A percentile compares a stretch with the other conserved stretches of the same genome.
Conservation (phyloP, 1,140 invertebrate species). For the Acyrthosiphon pisum region DNA sequence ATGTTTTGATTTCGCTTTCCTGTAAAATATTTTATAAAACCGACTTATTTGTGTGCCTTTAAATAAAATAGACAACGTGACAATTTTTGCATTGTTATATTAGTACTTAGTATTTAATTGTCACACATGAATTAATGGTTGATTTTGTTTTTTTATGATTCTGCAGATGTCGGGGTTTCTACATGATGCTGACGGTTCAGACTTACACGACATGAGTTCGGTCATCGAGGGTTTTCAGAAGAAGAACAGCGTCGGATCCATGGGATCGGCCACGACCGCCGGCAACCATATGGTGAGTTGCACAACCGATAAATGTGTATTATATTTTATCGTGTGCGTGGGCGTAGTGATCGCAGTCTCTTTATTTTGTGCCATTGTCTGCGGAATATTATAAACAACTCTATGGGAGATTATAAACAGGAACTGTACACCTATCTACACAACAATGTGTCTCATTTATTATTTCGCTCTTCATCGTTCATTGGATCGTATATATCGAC, state of each 20-base stretch:
- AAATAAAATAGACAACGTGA: not conserved
- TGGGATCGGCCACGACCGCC: conserved; percentile 7
- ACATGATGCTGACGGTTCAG: conserved; percentile 30
- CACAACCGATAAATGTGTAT: conserved; percentile 58
- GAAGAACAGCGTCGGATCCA: conserved; percentile 58
- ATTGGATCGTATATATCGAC: not conserved
- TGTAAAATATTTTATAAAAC: not conserved
- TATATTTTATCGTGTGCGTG: not conserved
- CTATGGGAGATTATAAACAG: not conserved
- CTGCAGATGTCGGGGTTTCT: conserved; percentile 24
- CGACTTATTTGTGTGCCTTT: not conserved
- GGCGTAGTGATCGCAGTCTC: not conserved
- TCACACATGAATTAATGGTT: not conserved
- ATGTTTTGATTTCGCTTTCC: not conserved
- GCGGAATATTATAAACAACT: not conserved
- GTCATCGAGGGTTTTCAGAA: conserved; percentile 60
- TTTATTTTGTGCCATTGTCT: not conserved
- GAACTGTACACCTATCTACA: not conserved
- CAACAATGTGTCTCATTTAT: conserved; percentile 6
- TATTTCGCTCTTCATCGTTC: not conserved
- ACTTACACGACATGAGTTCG: conserved; percentile 58
- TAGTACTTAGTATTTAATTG: not conserved
- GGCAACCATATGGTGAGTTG: conserved; percentile 63
- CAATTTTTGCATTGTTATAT: not conserved
- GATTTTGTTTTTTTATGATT: not conserved